phyloP scores from a whole-genome alignment of 2,113 vertebrate genomes.

The Gopherus evgoodei region DNA sequence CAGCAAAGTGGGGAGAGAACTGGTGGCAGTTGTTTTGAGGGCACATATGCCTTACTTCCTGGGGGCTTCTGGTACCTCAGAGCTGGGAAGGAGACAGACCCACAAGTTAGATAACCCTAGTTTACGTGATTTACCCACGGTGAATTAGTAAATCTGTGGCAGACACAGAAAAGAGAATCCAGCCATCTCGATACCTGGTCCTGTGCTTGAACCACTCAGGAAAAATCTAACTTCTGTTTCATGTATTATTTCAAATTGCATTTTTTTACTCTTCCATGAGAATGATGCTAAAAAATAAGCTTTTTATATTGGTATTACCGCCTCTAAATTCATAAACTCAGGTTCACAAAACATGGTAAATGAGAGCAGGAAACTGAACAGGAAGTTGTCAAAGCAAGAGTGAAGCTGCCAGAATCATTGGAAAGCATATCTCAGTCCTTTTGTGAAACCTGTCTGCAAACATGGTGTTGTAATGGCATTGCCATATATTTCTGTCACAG shows the following conservation, averaged over 20 bases:
- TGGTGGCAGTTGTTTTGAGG: not conserved
- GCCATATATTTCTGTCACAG: not conserved
- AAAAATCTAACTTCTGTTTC: not conserved
- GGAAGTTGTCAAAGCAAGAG: rapidly evolving
- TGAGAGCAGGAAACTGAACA: not conserved
- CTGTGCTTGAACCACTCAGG: not conserved
- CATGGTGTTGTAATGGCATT: not conserved
- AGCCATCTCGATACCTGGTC: rapidly evolving
- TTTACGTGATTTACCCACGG: rapidly evolving
- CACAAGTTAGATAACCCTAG: rapidly evolving
- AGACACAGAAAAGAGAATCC: not conserved
- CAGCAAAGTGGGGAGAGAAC: not conserved
- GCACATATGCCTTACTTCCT: not conserved
- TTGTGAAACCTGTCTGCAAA: not conserved
- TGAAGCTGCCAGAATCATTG: rapidly evolving
- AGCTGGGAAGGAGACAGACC: not conserved
- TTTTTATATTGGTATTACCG: not conserved
- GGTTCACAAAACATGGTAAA: not conserved
- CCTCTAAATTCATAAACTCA: not conserved
- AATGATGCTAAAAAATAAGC: not conserved
- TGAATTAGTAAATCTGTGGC: not conserved
- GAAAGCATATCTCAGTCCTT: not conserved
- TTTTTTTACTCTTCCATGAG: not conserved
- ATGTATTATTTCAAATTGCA: not conserved
- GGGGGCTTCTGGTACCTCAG: not conserved